These are phyloP conservation scores for Ooceraea biroi DNA, from an alignment of 1,140 invertebrate genomes.

Conservation along the genomic window DNA sequence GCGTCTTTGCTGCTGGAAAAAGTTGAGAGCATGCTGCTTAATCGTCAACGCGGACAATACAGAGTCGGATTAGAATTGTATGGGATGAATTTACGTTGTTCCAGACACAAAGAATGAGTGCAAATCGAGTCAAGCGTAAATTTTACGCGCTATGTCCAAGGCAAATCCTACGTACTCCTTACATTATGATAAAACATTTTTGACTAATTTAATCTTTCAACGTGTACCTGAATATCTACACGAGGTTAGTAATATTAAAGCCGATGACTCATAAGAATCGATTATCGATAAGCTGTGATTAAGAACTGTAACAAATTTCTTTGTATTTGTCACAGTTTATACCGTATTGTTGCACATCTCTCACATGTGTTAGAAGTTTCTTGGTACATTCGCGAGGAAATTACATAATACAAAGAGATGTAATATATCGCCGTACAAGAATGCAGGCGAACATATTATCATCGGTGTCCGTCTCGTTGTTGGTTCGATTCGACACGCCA, in stretches of 20 bases:
- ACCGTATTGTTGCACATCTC: too few species aligned
- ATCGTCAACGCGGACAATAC: neutral
- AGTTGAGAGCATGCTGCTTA: conserved; percentile 44
- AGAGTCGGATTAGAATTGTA: conserved; percentile 12
- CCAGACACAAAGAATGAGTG: neutral
- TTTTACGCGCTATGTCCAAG: neutral
- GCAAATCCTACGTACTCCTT: neutral
- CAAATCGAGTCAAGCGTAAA: neutral
- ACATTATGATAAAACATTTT: too few species aligned
- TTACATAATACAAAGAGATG: conserved; percentile 43
- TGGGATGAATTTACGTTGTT: neutral
- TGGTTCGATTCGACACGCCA: conserved; percentile 44
- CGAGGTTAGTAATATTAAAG: conserved; percentile 12
- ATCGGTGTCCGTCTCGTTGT: conserved; percentile 43
- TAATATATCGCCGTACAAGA: conserved; percentile 59
- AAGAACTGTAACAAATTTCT: neutral
- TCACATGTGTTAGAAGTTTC: too few species aligned
- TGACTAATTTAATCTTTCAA: too few species aligned
- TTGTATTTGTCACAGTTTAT: neutral
- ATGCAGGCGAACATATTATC: conserved; percentile 47
- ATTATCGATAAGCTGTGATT: neutral
- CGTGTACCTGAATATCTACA: neutral
- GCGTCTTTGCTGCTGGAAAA: conserved; percentile 39
- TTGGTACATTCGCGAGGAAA: neutral
- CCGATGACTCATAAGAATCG: conserved; percentile 9